Evolutionary conservation across 2,113 vertebrate genomes (phyloP).

Genomic region (Gymnorhina tibicen): DNA sequence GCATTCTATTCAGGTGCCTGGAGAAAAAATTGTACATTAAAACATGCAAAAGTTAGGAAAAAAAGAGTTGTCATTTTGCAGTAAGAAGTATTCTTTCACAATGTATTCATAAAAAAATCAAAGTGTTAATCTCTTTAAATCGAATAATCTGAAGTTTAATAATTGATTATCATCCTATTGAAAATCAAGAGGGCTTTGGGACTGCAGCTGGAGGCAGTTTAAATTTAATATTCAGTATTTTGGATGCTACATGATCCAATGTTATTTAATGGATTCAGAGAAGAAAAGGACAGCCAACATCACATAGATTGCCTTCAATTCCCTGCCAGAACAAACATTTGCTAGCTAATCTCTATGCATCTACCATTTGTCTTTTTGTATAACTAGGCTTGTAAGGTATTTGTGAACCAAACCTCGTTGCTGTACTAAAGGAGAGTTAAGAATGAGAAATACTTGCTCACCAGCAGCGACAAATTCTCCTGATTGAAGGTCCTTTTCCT

Average conservation of each 20-base stretch:
- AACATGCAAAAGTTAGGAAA: not conserved
- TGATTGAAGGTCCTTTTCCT: slow-evolving; percentile 10
- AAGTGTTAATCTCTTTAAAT: not conserved
- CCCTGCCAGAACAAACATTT: not conserved
- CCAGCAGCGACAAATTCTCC: slow-evolving; percentile 10
- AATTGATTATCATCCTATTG: not conserved
- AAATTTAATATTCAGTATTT: not conserved
- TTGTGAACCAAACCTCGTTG: not conserved
- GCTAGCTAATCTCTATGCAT: not conserved
- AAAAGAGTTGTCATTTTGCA: not conserved
- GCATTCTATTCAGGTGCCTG: not conserved
- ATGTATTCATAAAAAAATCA: not conserved
- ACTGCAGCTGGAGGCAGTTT: not conserved
- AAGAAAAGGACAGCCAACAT: not conserved
- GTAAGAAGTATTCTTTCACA: not conserved
- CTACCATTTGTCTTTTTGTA: not conserved
- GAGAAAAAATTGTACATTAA: not conserved
- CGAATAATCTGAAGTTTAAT: not conserved
- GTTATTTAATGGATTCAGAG: not conserved
- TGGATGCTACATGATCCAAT: not conserved
- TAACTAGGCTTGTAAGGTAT: not conserved
- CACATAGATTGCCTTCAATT: not conserved
- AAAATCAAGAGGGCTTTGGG: not conserved
- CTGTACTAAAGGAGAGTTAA: not conserved
- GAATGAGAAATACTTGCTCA: slow-evolving; percentile 60